Evolutionary conservation across 2,797 vertebrate genomes (phyloP).

Genomic region (Darevskia nairensis): DNA sequence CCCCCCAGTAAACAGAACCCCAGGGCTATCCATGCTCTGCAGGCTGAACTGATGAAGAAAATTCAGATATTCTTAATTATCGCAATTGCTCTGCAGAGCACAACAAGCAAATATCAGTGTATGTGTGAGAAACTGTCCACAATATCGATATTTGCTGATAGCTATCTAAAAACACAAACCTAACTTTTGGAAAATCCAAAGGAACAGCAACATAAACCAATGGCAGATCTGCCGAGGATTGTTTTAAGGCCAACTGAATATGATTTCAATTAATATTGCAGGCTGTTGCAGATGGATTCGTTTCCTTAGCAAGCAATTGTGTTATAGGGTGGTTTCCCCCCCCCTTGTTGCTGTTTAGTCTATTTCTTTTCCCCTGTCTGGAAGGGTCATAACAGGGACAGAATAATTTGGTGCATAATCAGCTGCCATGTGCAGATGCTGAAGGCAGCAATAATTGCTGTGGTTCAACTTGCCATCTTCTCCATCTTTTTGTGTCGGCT

Average conservation of each 20-base stretch:
- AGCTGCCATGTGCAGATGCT: conserved; percentile 33
- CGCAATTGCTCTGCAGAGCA: not conserved
- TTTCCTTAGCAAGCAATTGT: conserved; percentile 45
- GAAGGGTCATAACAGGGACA: conserved; percentile 50
- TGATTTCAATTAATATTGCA: conserved; percentile 33
- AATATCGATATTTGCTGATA: not conserved
- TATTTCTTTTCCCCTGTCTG: conserved; percentile 44
- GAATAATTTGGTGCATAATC: conserved; percentile 37
- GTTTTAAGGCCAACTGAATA: conserved; percentile 23
- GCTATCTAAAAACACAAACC: conserved; percentile 30
- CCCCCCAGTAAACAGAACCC: not conserved
- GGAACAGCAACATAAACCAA: conserved; percentile 33
- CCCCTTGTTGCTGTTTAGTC: conserved; percentile 29
- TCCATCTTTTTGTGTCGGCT: conserved; percentile 36
- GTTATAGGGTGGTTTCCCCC: not conserved
- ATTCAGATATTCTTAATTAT: not conserved
- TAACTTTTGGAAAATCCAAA: not conserved
- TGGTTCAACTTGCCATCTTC: conserved; percentile 43
- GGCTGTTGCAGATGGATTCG: conserved; percentile 35
- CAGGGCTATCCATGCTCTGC: not conserved
- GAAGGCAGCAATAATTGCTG: conserved; percentile 44
- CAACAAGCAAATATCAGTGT: not conserved
- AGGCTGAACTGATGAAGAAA: not conserved
- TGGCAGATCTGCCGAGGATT: conserved; percentile 14
- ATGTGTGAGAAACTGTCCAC: not conserved